Evolutionary conservation across 2,888 invertebrate genomes (phyloP).

Genomic region (Exocentrus adspersus): DNA sequence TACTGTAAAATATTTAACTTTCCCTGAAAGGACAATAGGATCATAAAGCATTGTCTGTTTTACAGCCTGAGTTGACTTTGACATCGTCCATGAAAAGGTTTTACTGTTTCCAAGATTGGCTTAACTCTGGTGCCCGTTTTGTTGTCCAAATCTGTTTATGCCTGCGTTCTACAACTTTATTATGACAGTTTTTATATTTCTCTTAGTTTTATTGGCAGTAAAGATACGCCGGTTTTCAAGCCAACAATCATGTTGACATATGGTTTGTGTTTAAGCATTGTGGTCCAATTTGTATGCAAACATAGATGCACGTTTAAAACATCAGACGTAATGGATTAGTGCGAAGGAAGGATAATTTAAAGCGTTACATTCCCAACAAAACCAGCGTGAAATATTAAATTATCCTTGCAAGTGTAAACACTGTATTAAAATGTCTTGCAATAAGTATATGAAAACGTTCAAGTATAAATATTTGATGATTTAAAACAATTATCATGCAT

Average conservation of each 20-base stretch:
- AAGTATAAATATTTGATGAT: no score
- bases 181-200: constrained; percentile 46
- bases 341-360: neutral
- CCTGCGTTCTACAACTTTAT: constrained; percentile 45
- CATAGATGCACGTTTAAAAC: constrained; percentile 4
- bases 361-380: neutral
- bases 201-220: constrained; percentile 40
- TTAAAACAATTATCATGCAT: no score
- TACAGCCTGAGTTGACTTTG: constrained; percentile 46
- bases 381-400: neutral
- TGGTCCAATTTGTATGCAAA: constrained; percentile 20
- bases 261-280: constrained; percentile 22
- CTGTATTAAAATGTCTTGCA: neutral
- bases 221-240: constrained; percentile 32
- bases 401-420: neutral
- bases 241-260: constrained; percentile 28
- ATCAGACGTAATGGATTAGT: neutral
- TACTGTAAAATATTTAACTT: constrained; percentile 48
- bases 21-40: constrained; percentile 46
- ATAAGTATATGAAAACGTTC: no score
- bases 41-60: constrained; percentile 47
- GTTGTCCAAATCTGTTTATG: constrained; percentile 49
- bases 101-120: constrained; percentile 48
- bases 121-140: constrained; percentile 41
- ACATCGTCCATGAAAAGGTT: constrained; percentile 45